Conservation (phyloP, 2,888 invertebrate species). For the Aporophyla nigra region DNA sequence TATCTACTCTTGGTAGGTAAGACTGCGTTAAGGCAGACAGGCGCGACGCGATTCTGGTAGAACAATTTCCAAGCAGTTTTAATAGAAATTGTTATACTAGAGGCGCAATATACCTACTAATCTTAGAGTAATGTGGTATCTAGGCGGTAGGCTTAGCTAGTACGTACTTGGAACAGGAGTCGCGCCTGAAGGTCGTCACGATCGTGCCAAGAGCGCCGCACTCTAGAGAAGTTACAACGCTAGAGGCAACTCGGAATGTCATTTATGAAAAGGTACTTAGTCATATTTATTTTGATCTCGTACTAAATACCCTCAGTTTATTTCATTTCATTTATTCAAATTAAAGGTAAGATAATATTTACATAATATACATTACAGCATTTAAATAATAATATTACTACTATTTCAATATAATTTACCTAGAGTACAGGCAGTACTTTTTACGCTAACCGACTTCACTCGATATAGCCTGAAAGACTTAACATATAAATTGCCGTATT, state of each 20-base stretch:
- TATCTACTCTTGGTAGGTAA: not conserved
- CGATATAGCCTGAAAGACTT: conserved; percentile 1
- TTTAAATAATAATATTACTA: too few species aligned
- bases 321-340: too few species aligned
- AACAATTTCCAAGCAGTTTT: too few species aligned
- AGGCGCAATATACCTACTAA: not conserved
- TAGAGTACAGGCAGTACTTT: not conserved
- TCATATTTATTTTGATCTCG: not conserved
- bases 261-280: not conserved
- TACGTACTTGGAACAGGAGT: conserved; percentile 15
- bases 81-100: too few species aligned
- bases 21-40: not conserved
- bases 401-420: not conserved
- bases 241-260: conserved; percentile 16
- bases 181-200: conserved; percentile 57
- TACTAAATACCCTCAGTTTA: not conserved
- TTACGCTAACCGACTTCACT: not conserved
- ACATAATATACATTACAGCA: too few species aligned
- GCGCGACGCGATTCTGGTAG: too few species aligned
- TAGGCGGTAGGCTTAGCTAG: not conserved
- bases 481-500: conserved; percentile 23
- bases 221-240: not conserved
- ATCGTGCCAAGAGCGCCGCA: conserved; percentile 30
- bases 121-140: not conserved
- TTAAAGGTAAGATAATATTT: too few species aligned